phyloP scores from a whole-genome alignment of 1,140 invertebrate species.

The Drosophila guanche region DNA sequence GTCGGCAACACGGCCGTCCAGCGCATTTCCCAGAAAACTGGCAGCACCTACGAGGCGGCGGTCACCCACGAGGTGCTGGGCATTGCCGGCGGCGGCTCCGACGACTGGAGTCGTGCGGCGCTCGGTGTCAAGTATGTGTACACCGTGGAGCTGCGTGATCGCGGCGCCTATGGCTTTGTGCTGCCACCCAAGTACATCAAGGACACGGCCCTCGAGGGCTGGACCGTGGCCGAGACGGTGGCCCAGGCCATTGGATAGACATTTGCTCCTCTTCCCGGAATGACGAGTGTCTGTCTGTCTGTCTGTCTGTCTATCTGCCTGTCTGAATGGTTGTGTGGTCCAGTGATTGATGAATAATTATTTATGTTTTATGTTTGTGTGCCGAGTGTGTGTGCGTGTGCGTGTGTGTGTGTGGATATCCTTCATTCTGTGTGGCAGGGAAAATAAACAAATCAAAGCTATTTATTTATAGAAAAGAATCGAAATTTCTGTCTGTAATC shows the following conservation, averaged over 20 bases:
- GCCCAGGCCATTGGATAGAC: slow-evolving; percentile 84
- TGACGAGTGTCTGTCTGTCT: slow-evolving; percentile 24
- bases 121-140: slow-evolving; percentile 93
- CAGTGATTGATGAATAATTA: slow-evolving; percentile 29
- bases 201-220: slow-evolving; percentile 91
- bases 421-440: slow-evolving; percentile 5
- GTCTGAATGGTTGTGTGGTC: slow-evolving; percentile 41
- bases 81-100: slow-evolving; percentile 91
- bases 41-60: slow-evolving; percentile 51
- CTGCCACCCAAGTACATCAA: slow-evolving; percentile 92
- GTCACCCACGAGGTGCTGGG: slow-evolving; percentile 86
- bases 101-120: slow-evolving; percentile 94
- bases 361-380: slow-evolving; percentile 13
- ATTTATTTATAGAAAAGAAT: slow-evolving; percentile 26
- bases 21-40: slow-evolving; percentile 67
- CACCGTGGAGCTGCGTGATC: slow-evolving; percentile 94
- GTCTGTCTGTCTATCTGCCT: slow-evolving; percentile 38
- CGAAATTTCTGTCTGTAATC: not conserved
- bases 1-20: slow-evolving; percentile 87
- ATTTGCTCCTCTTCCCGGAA: not conserved
- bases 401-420: slow-evolving; percentile 7
- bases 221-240: slow-evolving; percentile 90
- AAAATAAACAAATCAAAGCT: slow-evolving; percentile 36
- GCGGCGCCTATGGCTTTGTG: slow-evolving; percentile 93
- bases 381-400: not conserved